Conservation (phyloP, 2,113 vertebrate species). For the Pao palembangensis region DNA sequence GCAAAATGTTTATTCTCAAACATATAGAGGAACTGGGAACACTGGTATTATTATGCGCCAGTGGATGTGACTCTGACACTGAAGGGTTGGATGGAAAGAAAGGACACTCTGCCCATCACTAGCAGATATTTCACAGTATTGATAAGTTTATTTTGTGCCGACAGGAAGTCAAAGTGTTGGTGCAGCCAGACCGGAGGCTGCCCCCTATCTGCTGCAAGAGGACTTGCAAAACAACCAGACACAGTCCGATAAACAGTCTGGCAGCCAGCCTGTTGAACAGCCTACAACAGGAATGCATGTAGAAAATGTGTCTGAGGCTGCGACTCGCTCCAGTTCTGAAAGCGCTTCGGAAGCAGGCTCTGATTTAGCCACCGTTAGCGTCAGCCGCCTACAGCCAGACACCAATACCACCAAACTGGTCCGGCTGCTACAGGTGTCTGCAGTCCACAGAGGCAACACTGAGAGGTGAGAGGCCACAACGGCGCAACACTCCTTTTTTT, state of each 20-base stretch:
- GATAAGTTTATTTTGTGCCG: background rate
- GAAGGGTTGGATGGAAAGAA: too few relatives aligned
- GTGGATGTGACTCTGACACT: too few relatives aligned
- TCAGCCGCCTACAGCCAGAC: background rate
- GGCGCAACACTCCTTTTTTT: too few relatives aligned
- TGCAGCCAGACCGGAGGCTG: slow-evolving; percentile 43
- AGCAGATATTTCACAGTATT: background rate
- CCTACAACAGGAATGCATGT: background rate
- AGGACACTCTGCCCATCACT: too few relatives aligned
- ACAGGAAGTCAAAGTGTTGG: slow-evolving; percentile 56
- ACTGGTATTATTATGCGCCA: too few relatives aligned
- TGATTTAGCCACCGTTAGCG: background rate
- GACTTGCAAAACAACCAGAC: slow-evolving; percentile 61
- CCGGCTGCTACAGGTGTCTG: slow-evolving; percentile 65
- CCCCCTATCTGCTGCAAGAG: slow-evolving; percentile 49
- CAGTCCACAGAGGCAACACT: slow-evolving; percentile 70
- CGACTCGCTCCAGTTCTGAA: background rate
- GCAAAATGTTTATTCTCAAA: too few relatives aligned
- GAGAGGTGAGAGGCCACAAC: slow-evolving; percentile 73
- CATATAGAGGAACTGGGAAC: too few relatives aligned
- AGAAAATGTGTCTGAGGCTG: background rate
- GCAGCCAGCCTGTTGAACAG: slow-evolving; percentile 14
- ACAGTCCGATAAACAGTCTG: slow-evolving; percentile 29
- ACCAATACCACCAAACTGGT: slow-evolving; percentile 28
- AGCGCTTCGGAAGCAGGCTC: background rate